These are phyloP conservation scores for Macaca nemestrina DNA, from an alignment of 2,113 vertebrate species.

Conservation along the genomic window DNA sequence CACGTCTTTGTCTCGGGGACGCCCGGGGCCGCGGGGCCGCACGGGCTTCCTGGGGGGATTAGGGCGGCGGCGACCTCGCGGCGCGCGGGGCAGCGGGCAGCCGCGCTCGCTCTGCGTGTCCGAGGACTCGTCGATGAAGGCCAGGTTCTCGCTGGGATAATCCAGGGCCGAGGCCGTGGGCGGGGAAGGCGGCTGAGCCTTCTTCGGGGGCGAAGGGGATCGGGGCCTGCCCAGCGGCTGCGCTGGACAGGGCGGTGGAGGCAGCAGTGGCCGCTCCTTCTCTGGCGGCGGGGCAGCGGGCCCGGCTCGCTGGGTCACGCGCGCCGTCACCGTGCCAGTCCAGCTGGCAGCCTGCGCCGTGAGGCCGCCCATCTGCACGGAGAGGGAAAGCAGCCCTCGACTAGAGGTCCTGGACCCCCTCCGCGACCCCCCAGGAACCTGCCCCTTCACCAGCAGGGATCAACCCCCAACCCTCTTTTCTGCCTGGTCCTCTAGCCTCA, in stretches of 20 bases:
- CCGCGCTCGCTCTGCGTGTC: constrained; percentile 90
- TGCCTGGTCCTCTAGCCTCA: too few relatives aligned
- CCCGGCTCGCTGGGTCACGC: constrained; percentile 86
- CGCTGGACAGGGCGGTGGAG: neutral
- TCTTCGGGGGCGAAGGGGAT: neutral
- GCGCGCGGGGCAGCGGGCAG: constrained; percentile 74
- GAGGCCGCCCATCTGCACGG: constrained; percentile 92
- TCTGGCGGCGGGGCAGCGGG: constrained; percentile 65
- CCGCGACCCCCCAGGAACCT: neutral
- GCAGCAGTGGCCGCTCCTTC: constrained; percentile 52
- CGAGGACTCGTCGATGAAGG: constrained; percentile 94
- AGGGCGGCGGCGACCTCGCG: constrained; percentile 59
- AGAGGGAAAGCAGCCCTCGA: neutral
- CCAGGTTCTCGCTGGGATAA: constrained; percentile 91
- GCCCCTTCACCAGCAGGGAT: neutral
- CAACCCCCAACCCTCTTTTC: too few relatives aligned
- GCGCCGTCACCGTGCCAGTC: constrained; percentile 91
- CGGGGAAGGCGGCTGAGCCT: constrained; percentile 49
- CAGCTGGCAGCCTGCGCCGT: constrained; percentile 94
- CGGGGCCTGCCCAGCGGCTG: neutral
- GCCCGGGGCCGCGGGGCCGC: constrained; percentile 53
- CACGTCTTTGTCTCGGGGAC: constrained; percentile 55
- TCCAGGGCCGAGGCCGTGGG: constrained; percentile 85
- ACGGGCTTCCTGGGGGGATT: constrained; percentile 40
- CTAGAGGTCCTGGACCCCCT: neutral